These are phyloP conservation scores for Didymodactylos carnosus DNA, from an alignment of 2,888 invertebrate genomes.

Conservation along the genomic window DNA sequence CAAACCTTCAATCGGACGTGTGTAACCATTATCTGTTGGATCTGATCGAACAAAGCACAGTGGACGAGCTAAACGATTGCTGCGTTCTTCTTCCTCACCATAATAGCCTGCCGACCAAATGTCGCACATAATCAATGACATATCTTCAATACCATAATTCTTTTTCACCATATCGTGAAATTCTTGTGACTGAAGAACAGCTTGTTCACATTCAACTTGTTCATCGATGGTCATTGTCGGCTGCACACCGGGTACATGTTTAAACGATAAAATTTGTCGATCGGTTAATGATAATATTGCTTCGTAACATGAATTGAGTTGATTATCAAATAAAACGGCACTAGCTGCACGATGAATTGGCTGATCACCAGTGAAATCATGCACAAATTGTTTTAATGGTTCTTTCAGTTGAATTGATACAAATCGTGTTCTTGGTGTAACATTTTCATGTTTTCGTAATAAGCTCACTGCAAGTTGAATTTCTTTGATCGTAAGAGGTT, in stretches of 20 bases:
- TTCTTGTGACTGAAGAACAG: neutral
- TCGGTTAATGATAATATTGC: neutral
- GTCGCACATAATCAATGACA: neutral
- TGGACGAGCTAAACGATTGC: neutral
- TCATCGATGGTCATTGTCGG: neutral
- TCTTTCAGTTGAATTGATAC: too few species aligned
- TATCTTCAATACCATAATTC: neutral
- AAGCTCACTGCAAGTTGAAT: too few species aligned
- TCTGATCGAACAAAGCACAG: neutral
- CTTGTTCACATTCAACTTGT: neutral
- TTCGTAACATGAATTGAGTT: neutral
- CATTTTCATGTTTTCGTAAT: too few species aligned
- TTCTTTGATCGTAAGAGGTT: too few species aligned
- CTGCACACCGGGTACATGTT: neutral
- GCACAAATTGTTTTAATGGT: too few species aligned
- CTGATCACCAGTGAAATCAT: too few species aligned
- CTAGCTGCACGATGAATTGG: neutral
- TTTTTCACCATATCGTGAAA: neutral
- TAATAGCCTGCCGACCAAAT: neutral
- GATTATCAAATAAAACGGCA: neutral
- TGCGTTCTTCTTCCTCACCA: neutral
- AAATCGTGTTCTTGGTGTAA: neutral
- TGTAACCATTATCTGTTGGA: constrained; percentile 8
- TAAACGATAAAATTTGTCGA: neutral
- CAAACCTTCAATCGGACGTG: constrained; percentile 14